Conservation (phyloP, 2,113 vertebrate species). For the Cathartes aura region DNA sequence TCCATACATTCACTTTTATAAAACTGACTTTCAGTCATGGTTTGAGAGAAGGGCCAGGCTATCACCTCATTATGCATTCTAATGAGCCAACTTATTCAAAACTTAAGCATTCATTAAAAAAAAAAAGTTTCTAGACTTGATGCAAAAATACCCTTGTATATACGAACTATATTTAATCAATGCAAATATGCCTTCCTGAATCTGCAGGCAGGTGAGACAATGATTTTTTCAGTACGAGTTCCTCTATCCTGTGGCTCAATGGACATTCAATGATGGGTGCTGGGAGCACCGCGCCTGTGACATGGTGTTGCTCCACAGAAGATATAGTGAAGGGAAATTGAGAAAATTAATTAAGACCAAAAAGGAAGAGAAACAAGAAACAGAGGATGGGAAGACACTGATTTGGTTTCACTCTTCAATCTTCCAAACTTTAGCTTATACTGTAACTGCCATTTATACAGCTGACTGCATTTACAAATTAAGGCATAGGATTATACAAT, state of each 20-base stretch:
- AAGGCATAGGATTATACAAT: neutral
- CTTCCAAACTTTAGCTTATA: neutral
- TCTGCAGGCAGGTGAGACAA: neutral
- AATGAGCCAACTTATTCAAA: neutral
- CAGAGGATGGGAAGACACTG: neutral
- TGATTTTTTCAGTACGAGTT: neutral
- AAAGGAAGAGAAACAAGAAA: neutral
- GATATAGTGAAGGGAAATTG: neutral
- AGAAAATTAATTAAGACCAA: neutral
- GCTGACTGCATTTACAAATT: conserved; percentile 13
- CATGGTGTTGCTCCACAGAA: neutral
- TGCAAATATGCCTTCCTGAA: neutral
- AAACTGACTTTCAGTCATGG: neutral
- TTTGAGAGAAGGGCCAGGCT: neutral
- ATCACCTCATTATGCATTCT: neutral
- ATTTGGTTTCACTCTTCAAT: neutral
- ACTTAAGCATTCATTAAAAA: neutral
- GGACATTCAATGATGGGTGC: neutral
- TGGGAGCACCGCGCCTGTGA: neutral
- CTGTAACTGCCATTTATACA: neutral
- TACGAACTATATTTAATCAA: neutral
- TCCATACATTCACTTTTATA: neutral
- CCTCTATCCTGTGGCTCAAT: neutral
- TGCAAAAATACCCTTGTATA: neutral
- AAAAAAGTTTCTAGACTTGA: neutral